phyloP scores from a whole-genome alignment of 2,113 vertebrate genomes.

The Sceloporus undulatus region DNA sequence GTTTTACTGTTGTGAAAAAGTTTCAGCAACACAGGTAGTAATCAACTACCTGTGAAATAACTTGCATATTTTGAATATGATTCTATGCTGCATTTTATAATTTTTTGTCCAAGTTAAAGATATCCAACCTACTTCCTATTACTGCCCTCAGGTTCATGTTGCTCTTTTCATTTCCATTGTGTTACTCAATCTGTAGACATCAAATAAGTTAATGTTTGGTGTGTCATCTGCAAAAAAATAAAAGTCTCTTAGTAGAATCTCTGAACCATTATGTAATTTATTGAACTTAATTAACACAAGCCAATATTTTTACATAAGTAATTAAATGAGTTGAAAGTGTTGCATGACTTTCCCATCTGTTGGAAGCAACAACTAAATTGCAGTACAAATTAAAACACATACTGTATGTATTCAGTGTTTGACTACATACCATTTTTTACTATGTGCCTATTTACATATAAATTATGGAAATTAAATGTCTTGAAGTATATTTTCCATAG shows the following conservation, averaged over 20 bases:
- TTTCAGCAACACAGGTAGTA: not conserved
- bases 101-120: not conserved
- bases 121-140: not conserved
- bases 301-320: constrained; percentile 65
- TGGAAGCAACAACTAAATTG: constrained; percentile 61
- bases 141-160: not conserved
- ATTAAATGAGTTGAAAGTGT: constrained; percentile 62
- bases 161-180: not conserved
- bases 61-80: not conserved
- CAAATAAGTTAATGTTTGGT: constrained; percentile 8
- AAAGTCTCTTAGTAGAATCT: constrained; percentile 46
- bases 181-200: constrained; percentile 5
- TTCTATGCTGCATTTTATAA: not conserved
- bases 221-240: constrained; percentile 12
- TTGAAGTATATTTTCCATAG: constrained; percentile 55
- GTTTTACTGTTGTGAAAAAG: too few species aligned
- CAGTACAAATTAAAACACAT: constrained; percentile 48
- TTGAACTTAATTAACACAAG: constrained; percentile 64
- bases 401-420: constrained; percentile 52
- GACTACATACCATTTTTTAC: constrained; percentile 36
- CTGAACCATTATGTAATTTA: constrained; percentile 57
- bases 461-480: constrained; percentile 62
- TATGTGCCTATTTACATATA: constrained; percentile 47
- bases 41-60: not conserved
- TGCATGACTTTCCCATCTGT: constrained; percentile 54